Evolutionary conservation across 2,888 invertebrate genomes (phyloP), one percentile per base, ranked within the genome.

Genomic region (Peribatodes rhomboidaria): DNA sequence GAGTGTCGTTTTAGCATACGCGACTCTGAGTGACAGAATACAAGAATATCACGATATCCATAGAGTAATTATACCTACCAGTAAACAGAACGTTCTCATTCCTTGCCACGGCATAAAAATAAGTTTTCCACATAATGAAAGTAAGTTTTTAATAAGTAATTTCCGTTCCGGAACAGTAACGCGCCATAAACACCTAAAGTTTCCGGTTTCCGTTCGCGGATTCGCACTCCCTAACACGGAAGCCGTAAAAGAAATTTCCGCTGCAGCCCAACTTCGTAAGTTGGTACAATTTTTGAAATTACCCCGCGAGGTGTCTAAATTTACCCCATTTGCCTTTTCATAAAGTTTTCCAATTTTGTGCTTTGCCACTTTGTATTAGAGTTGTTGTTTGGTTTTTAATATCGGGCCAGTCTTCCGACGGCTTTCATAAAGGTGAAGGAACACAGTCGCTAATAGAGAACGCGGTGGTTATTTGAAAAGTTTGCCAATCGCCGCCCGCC

Each of bases 391-490:
- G 39, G 44, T 53, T 55, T 63, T 65, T 16, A 37, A 58, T 59
- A 44, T 16, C 18, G 41, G 11, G 42, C n/a, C 41, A 18, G 50
- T 44, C 47, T 49, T 62, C 58, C 60, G 65, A 63, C 62, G 54
- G 31, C 35, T 37, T 37, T 1, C 6, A 22, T 62, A 37, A 62
- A 42, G 37, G 69, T 65, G 64, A 69, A 65, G 72, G 70, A 65
- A 62, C 72, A 68, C 62, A 67, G 72, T 69, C 63, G 73, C 79
- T 85, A 84, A 84, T 82, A 81, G 82, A 82, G 80, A 82, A 81
- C 73, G 79, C 76, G 74, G 69, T 67, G 77, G 81, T 83, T 85
- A 83, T 83, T 79, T 76, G 77, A 77, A 80, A 85, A 85, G 76
- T 80, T 82, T 73, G 66, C 70, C 81, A 76, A 81, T 81, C 74